Conservation (phyloP, 1,140 invertebrate genomes). For the Thaumetopoea pityocampa region DNA sequence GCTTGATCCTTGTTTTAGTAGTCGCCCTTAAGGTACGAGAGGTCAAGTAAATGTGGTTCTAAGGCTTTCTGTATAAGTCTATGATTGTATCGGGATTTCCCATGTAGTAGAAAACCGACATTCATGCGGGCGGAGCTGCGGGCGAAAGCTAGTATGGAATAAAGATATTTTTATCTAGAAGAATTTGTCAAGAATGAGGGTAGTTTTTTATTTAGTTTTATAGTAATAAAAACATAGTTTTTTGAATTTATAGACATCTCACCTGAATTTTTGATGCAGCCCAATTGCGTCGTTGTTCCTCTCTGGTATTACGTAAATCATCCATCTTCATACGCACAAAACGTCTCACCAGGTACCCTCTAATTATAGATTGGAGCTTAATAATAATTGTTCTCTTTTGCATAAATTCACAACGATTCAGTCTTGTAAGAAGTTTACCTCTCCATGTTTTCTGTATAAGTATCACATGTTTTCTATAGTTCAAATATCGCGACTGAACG, state of each 20-base stretch:
- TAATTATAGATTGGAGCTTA: slow-evolving; percentile 61
- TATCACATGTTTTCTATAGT: slow-evolving; percentile 37
- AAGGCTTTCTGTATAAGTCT: too few species aligned
- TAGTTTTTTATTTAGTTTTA: neutral
- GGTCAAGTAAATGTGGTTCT: too few species aligned
- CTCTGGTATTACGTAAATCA: slow-evolving; percentile 60
- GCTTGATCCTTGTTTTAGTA: too few species aligned
- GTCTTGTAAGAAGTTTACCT: slow-evolving; percentile 44
- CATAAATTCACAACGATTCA: slow-evolving; percentile 44
- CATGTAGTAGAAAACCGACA: too few species aligned
- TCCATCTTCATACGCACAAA: slow-evolving; percentile 47
- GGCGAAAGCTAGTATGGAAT: too few species aligned
- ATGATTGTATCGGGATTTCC: too few species aligned
- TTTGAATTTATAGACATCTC: slow-evolving; percentile 8
- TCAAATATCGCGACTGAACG: slow-evolving; percentile 41
- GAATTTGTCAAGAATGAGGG: too few species aligned
- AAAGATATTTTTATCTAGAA: too few species aligned
- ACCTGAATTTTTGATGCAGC: slow-evolving; percentile 81
- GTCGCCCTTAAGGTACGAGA: too few species aligned
- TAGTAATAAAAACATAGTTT: neutral
- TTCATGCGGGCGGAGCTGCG: too few species aligned
- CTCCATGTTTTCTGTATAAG: slow-evolving; percentile 71
- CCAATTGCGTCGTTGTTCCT: slow-evolving; percentile 59
- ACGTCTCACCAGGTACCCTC: slow-evolving; percentile 74
- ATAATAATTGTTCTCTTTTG: slow-evolving; percentile 46